These are phyloP conservation scores for Hyphantria cunea DNA, from an alignment of 1,140 invertebrate species.

Conservation along the genomic window DNA sequence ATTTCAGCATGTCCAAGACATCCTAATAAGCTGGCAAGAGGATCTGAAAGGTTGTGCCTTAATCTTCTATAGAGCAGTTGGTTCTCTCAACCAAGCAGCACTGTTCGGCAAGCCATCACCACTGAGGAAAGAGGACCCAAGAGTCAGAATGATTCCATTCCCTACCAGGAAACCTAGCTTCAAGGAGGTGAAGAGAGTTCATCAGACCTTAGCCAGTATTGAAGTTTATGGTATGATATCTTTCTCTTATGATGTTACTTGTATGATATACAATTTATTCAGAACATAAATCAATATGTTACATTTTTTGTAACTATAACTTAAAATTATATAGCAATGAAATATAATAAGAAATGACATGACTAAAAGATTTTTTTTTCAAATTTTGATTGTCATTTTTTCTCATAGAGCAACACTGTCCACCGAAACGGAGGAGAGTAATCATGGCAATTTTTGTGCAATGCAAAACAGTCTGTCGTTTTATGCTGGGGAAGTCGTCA, in stretches of 20 bases:
- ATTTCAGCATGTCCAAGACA: slow-evolving; percentile 90
- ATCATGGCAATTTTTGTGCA: no score
- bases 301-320: background rate
- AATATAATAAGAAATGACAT: no score
- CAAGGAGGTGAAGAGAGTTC: slow-evolving; percentile 90
- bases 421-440: no score
- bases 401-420: no score
- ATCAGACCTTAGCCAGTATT: slow-evolving; percentile 87
- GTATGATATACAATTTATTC: no score
- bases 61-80: slow-evolving; percentile 91
- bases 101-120: slow-evolving; percentile 90
- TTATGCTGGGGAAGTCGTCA: no score
- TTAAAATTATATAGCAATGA: no score
- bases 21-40: slow-evolving; percentile 86
- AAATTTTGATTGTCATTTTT: no score
- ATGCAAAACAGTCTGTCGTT: no score
- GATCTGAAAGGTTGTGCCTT: slow-evolving; percentile 86
- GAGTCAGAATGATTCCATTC: slow-evolving; percentile 90
- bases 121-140: slow-evolving; percentile 85
- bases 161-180: slow-evolving; percentile 91
- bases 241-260: background rate
- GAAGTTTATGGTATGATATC: slow-evolving; percentile 86
- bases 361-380: no score
- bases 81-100: slow-evolving; percentile 87
- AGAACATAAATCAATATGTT: background rate